Evolutionary conservation across 2,797 vertebrate genomes (phyloP).

Genomic region (Acestrorhynchus altus): DNA sequence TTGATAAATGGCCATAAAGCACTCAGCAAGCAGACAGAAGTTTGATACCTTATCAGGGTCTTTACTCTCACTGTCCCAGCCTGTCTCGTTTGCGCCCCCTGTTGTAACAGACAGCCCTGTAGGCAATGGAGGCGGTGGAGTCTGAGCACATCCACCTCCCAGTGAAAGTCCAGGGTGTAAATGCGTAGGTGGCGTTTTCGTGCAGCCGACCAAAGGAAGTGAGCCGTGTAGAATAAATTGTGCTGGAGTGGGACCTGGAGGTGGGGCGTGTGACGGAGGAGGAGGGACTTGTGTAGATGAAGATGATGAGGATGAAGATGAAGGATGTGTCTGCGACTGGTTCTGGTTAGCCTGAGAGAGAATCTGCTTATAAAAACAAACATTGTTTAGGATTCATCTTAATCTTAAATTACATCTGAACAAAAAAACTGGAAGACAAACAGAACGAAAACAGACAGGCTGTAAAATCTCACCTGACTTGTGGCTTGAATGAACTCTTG

Average conservation of each 20-base stretch:
- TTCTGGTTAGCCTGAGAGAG: conserved; percentile 87
- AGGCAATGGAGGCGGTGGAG: conserved; percentile 72
- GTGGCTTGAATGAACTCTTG: conserved; percentile 94
- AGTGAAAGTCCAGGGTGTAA: conserved; percentile 75
- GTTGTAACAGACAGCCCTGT: conserved; percentile 66
- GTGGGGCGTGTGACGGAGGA: conserved; percentile 76
- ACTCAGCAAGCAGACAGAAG: neutral
- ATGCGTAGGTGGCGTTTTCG: conserved; percentile 83
- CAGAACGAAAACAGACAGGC: neutral
- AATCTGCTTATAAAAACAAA: conserved; percentile 75
- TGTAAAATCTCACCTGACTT: conserved; percentile 82
- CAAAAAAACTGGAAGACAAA: neutral
- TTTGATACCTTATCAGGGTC: conserved; percentile 80
- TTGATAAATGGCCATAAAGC: neutral
- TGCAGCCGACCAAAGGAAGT: conserved; percentile 84
- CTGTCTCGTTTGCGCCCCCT: conserved; percentile 68
- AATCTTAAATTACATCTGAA: neutral
- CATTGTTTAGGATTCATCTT: neutral
- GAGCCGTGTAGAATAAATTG: conserved; percentile 87
- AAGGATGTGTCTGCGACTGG: conserved; percentile 73
- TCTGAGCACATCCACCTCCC: conserved; percentile 77
- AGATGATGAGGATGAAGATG: conserved; percentile 75
- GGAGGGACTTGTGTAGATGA: conserved; percentile 78
- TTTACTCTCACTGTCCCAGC: conserved; percentile 81
- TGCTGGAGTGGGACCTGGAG: conserved; percentile 73